Evolutionary conservation across 2,888 invertebrate genomes (phyloP).

Genomic region (Drosophila parthenogenetica): DNA sequence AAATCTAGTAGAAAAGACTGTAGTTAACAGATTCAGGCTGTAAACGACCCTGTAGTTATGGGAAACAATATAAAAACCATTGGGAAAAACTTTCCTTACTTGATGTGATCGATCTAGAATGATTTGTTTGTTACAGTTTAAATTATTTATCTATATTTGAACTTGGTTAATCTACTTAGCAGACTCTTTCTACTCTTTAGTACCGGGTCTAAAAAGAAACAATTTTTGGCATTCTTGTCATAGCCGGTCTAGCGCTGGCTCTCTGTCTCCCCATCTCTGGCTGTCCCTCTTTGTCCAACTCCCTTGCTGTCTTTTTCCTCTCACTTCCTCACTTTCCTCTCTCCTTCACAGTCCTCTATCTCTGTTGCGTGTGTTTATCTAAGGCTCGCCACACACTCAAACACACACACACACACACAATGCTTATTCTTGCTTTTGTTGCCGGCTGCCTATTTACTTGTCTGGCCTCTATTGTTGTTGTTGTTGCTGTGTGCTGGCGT

Average conservation of each 20-base stretch:
- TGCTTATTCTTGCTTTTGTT: slow-evolving; percentile 67
- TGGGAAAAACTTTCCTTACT: too few species aligned
- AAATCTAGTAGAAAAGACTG: neutral
- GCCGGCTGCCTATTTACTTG: slow-evolving; percentile 69
- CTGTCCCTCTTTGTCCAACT: neutral
- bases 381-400: slow-evolving; percentile 43
- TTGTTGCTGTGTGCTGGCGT: slow-evolving; percentile 43
- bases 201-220: slow-evolving; percentile 11
- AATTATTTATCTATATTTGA: too few species aligned
- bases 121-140: too few species aligned
- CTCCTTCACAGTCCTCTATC: neutral
- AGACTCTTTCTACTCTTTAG: neutral
- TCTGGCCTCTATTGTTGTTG: slow-evolving; percentile 55
- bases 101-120: too few species aligned
- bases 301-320: neutral
- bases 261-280: neutral
- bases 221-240: slow-evolving; percentile 47
- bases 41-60: neutral
- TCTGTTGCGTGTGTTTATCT: slow-evolving; percentile 56
- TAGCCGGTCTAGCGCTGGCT: neutral
- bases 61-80: neutral
- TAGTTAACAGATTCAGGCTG: neutral
- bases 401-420: slow-evolving; percentile 38
- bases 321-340: neutral
- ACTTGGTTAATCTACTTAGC: neutral